phyloP scores from a whole-genome alignment of 2,888 invertebrate genomes.

The Philonicus albiceps region DNA sequence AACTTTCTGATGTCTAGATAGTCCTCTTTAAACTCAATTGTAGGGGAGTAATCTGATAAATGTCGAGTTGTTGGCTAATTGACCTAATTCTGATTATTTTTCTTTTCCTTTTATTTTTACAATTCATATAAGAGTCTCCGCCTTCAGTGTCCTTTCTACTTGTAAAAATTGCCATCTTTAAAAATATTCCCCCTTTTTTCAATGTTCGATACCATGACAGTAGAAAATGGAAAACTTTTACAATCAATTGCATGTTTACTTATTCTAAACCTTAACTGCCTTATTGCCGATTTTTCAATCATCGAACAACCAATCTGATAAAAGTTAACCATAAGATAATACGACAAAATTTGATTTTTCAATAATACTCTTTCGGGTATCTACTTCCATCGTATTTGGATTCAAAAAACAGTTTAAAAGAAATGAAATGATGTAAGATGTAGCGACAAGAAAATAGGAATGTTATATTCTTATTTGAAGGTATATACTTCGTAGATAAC shows the following conservation, averaged over 20 bases:
- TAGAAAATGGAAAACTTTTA: neutral
- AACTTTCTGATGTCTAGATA: neutral
- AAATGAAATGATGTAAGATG: no score
- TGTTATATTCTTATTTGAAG: no score
- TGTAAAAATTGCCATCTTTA: neutral
- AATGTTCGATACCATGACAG: neutral
- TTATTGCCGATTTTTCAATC: neutral
- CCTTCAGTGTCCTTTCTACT: neutral
- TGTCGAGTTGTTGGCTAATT: neutral
- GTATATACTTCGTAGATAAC: no score
- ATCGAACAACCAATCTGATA: neutral
- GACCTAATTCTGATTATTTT: neutral
- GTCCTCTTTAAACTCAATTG: neutral
- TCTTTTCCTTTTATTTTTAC: neutral
- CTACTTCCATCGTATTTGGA: no score
- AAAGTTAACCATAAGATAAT: neutral
- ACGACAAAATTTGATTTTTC: neutral
- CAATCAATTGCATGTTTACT: neutral
- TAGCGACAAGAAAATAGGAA: no score
- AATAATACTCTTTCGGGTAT: no score
- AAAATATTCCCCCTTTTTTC: neutral
- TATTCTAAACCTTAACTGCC: neutral
- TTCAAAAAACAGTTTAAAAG: no score
- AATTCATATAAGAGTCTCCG: neutral
- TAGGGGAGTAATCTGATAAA: neutral